Conservation (phyloP, 2,113 vertebrate species). For the Carassius carassius region DNA sequence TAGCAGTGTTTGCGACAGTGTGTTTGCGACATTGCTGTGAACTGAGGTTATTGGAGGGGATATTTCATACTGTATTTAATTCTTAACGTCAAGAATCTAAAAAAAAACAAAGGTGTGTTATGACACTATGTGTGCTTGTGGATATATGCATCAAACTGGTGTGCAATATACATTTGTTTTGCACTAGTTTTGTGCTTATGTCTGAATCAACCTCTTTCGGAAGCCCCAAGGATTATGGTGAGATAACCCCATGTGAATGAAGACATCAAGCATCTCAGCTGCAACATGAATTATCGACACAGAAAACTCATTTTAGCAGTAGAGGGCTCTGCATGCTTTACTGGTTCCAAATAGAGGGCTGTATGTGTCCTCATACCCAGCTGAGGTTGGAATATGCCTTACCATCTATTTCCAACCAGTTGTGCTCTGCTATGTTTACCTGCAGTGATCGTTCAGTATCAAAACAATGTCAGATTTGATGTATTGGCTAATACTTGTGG, state of each 20-base stretch:
- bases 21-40: slow-evolving; percentile 3
- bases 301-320: slow-evolving; percentile 32
- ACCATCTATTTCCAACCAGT: too few species aligned
- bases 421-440: too few species aligned
- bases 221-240: not conserved
- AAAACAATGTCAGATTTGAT: too few species aligned
- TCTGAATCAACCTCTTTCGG: not conserved
- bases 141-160: not conserved
- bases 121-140: not conserved
- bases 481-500: too few species aligned
- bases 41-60: slow-evolving; percentile 59
- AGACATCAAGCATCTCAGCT: slow-evolving; percentile 13
- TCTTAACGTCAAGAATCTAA: slow-evolving; percentile 50
- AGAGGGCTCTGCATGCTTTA: slow-evolving; percentile 1
- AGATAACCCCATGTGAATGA: not conserved
- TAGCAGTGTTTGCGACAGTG: too few species aligned
- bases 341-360: slow-evolving; percentile 16
- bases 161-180: not conserved
- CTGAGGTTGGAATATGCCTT: too few species aligned
- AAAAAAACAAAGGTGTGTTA: slow-evolving; percentile 29
- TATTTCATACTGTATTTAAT: slow-evolving; percentile 59
- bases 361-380: not conserved
- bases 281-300: slow-evolving; percentile 20
- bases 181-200: not conserved
- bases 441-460: too few species aligned